A percentile compares a stretch with the other conserved stretches of the same genome.
These are phyloP conservation scores for Anas georgica DNA, from an alignment of 2,797 vertebrate genomes.

Conservation along the genomic window DNA sequence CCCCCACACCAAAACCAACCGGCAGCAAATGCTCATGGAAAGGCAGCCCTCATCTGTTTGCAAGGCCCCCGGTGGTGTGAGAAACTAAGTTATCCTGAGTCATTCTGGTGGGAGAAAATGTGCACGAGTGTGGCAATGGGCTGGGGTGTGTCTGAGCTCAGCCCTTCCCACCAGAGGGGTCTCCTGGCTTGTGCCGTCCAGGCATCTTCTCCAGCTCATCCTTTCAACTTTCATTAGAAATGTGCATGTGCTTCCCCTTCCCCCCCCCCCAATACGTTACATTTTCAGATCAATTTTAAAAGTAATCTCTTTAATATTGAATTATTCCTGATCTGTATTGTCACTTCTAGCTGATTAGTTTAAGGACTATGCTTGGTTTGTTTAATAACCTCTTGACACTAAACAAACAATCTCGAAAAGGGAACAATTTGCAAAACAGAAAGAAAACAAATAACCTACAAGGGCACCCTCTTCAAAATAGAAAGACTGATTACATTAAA, in stretches of 20 bases:
- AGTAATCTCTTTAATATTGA: conserved; percentile 77
- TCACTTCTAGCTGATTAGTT: conserved; percentile 73
- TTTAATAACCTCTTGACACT: conserved; percentile 80
- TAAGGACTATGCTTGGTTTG: conserved; percentile 76
- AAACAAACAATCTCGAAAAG: conserved; percentile 78
- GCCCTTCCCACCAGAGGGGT: rapidly evolving
- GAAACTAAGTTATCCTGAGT: neutral
- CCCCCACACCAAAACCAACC: neutral
- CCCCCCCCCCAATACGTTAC: conserved; percentile 4
- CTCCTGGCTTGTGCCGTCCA: neutral
- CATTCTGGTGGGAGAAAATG: neutral
- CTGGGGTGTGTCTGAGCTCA: neutral
- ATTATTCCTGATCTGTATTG: conserved; percentile 63
- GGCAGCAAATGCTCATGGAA: neutral
- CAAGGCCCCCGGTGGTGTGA: neutral
- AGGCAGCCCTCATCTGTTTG: neutral
- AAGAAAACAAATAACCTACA: conserved; percentile 79
- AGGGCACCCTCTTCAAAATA: conserved; percentile 70
- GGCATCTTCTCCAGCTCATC: neutral
- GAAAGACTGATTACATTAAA: conserved; percentile 74
- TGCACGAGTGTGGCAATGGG: neutral
- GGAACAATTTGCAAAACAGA: conserved; percentile 79
- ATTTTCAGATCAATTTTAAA: conserved; percentile 66
- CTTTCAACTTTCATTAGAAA: conserved; percentile 22
- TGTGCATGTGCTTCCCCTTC: neutral